phyloP scores from a whole-genome alignment of 1,140 invertebrate species.

The Drosophila asahinai region DNA sequence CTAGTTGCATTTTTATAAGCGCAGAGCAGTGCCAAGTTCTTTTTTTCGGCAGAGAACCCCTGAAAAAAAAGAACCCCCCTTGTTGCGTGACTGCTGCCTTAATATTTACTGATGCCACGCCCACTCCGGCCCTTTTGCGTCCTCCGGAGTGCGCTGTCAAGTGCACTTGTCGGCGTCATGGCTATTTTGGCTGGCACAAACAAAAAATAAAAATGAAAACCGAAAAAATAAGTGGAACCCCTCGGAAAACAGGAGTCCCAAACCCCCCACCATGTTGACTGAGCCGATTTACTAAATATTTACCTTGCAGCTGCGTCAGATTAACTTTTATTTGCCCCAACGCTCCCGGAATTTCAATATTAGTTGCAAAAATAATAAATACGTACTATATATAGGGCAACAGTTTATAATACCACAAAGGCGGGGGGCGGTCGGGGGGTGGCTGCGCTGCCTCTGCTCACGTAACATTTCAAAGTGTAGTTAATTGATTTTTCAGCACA shows the following conservation, averaged over 20 bases:
- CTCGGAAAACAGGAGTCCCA: neutral
- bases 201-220: constrained; percentile 14
- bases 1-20: constrained; percentile 81
- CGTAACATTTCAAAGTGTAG: constrained; percentile 80
- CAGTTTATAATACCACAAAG: constrained; percentile 50
- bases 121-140: constrained; percentile 11
- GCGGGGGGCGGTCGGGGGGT: neutral
- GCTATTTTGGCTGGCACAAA: constrained; percentile 73
- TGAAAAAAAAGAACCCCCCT: constrained; percentile 2
- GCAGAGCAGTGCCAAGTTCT: constrained; percentile 47
- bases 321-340: constrained; percentile 67
- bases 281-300: constrained; percentile 81
- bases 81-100: constrained; percentile 62
- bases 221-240: constrained; percentile 4
- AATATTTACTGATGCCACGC: constrained; percentile 74
- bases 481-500: constrained; percentile 83
- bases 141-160: constrained; percentile 72
- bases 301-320: constrained; percentile 57
- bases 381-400: constrained; percentile 25
- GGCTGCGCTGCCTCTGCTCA: constrained; percentile 32
- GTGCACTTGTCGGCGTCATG: constrained; percentile 81
- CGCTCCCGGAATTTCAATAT: constrained; percentile 76
- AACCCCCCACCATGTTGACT: constrained; percentile 48
- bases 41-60: constrained; percentile 12
- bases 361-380: constrained; percentile 69